A percentile compares a stretch with the other conserved stretches of the same genome.
phyloP scores from a whole-genome alignment of 92 coral and sea anemone species.

The Siderastrea siderea region DNA sequence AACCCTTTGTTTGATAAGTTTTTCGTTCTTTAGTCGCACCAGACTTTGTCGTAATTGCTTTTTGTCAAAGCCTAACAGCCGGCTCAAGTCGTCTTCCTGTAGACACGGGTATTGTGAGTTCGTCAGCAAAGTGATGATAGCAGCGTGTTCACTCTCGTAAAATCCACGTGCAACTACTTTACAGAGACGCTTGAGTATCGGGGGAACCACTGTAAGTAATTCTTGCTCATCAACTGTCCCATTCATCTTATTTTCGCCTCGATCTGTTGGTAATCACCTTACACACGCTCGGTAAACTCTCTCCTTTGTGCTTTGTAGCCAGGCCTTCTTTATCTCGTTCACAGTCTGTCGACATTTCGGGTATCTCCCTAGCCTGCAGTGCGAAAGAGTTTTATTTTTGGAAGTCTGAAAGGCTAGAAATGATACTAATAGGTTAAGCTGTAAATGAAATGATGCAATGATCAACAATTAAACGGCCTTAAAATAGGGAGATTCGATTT shows the following conservation, averaged over 20 bases:
- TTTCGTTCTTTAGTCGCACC: slow-evolving; percentile 91
- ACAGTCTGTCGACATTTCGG: too few relatives aligned
- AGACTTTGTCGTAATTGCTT: slow-evolving; percentile 88
- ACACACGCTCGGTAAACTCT: too few relatives aligned
- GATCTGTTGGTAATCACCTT: too few relatives aligned
- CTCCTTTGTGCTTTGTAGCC: background rate
- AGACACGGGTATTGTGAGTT: slow-evolving; percentile 92
- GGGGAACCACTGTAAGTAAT: slow-evolving; percentile 88
- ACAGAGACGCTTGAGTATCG: slow-evolving; percentile 87
- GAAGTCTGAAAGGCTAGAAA: too few relatives aligned
- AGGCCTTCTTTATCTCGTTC: background rate
- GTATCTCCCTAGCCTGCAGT: too few relatives aligned
- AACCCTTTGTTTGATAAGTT: slow-evolving; percentile 91
- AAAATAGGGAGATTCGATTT: too few relatives aligned
- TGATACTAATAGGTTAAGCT: too few relatives aligned
- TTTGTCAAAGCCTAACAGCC: slow-evolving; percentile 88
- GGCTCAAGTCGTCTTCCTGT: slow-evolving; percentile 95
- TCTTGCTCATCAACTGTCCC: slow-evolving; percentile 93
- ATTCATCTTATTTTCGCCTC: slow-evolving; percentile 63
- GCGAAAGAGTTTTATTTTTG: too few relatives aligned
- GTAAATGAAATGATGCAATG: too few relatives aligned
- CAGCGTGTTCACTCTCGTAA: slow-evolving; percentile 93
- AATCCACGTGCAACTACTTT: slow-evolving; percentile 87
- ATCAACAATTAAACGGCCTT: too few relatives aligned
- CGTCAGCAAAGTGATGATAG: slow-evolving; percentile 83